Base-by-base conservation (phyloP, 2,113 vertebrate species). In the Zingel zingel region DNA sequence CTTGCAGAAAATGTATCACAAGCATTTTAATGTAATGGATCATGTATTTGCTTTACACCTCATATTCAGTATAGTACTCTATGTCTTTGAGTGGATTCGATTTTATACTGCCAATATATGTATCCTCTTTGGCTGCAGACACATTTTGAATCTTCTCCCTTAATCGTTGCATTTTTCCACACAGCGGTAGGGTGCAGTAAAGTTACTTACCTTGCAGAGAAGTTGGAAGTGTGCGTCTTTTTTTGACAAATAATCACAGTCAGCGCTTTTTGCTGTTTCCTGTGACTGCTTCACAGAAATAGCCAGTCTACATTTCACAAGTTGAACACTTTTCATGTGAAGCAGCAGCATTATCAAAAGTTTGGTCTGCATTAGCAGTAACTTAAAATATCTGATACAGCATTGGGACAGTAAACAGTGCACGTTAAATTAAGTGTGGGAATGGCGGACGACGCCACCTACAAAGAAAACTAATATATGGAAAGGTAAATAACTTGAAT, bases 291-390 rank as follows among this genome's bases (percentile, higher is more conserved):
- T 54, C 30, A 54, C 67, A 69, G 21, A n/a, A 23, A 54, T 23
- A 69, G 50, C 50, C 30, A 54, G 19, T n/a, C 21, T 15, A 8
- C 25, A 21, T 23, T 65, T 65, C 6, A 1, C 39, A n/a, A 48
- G 45, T 48, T 23, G 36, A 64, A 64, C 43, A 33, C 6, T 27
- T 47, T 14, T 47, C 16, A 47, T 30, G 11, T 59, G 23, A 72
- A 30, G 70, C 21, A 15, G 30, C 36, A 70, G 50, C 50, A 53
- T 5, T 58, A 27, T 57, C 12, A 58, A 25, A 25, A 23, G 54
- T 33, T 43, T 51, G 66, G 25, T 68, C 19, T 68, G 45, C 45
- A 67, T 50, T 68, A 68, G 45, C 45, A 19, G 47, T 68, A 69
- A 67, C 19, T 69, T 70, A 57, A 57, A 25, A 43, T n/a, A 71